These are phyloP conservation scores for Aphidius colemani DNA, from an alignment of 2,888 invertebrate species.

Conservation along the genomic window DNA sequence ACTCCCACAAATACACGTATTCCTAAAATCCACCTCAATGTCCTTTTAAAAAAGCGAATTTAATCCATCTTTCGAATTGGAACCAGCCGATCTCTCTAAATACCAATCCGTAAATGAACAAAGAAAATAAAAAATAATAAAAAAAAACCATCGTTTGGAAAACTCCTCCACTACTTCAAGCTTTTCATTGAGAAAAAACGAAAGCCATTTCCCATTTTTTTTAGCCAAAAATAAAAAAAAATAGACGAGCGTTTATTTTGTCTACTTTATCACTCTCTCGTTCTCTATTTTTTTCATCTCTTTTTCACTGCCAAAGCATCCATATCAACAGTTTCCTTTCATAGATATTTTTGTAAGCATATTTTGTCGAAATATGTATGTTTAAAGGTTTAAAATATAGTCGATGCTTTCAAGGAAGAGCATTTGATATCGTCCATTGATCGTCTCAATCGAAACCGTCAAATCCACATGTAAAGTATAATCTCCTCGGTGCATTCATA, in stretches of 20 bases:
- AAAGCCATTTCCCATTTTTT: background rate
- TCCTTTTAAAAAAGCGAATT: constrained; percentile 22
- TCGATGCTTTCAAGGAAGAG: constrained; percentile 23
- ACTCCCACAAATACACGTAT: background rate
- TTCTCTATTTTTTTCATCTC: background rate
- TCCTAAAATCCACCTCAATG: background rate
- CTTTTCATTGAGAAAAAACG: background rate
- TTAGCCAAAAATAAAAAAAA: background rate
- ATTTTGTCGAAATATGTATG: background rate
- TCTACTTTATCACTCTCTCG: constrained; percentile 7
- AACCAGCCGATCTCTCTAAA: constrained; percentile 15
- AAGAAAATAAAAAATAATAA: too few relatives aligned
- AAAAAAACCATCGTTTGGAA: constrained; percentile 13
- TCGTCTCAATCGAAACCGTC: constrained; percentile 25
- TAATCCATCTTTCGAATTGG: constrained; percentile 12
- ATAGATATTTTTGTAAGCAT: background rate
- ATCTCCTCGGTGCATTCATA: background rate
- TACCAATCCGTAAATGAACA: background rate
- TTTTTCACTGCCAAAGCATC: constrained; percentile 9
- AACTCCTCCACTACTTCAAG: too few relatives aligned
- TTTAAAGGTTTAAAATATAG: background rate
- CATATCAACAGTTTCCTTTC: constrained; percentile 1
- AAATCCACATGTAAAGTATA: background rate
- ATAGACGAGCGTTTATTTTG: background rate
- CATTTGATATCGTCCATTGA: constrained; percentile 33